These are phyloP conservation scores for Camponotus floridanus DNA, from an alignment of 1,140 invertebrate genomes.

Conservation along the genomic window DNA sequence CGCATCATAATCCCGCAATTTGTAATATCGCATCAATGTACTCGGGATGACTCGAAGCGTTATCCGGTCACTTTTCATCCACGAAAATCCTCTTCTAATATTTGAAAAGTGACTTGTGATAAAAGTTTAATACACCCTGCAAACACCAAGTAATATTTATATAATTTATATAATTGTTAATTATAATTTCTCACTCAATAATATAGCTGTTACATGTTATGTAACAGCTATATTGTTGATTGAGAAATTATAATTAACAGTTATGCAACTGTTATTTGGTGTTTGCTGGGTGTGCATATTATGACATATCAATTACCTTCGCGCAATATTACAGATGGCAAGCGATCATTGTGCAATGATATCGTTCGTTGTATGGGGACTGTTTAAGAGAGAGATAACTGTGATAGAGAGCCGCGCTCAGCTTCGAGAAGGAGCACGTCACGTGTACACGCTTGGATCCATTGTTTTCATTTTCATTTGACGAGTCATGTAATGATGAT, in stretches of 20 bases:
- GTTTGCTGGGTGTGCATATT: background rate
- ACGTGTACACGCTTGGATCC: background rate
- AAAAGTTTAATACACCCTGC: background rate
- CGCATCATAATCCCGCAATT: background rate
- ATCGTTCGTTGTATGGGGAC: background rate
- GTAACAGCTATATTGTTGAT: too few relatives aligned
- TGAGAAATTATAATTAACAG: too few relatives aligned
- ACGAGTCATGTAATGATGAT: background rate
- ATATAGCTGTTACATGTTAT: too few relatives aligned
- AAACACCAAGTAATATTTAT: too few relatives aligned
- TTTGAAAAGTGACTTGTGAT: too few relatives aligned
- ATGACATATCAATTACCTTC: conserved; percentile 38
- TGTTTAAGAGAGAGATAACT: conserved; percentile 50
- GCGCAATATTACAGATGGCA: background rate
- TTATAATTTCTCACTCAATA: too few relatives aligned
- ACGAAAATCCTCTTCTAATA: background rate
- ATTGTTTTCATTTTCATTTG: background rate
- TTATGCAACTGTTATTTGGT: too few relatives aligned
- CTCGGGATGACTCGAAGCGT: background rate
- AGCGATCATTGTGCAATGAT: background rate
- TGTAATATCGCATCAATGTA: background rate
- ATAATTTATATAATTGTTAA: too few relatives aligned
- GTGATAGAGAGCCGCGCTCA: conserved; percentile 70
- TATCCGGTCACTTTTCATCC: background rate
- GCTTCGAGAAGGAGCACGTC: conserved; percentile 57